These are phyloP conservation scores for Heterohyrax brucei DNA, from an alignment of 2,797 vertebrate genomes.

Conservation along the genomic window DNA sequence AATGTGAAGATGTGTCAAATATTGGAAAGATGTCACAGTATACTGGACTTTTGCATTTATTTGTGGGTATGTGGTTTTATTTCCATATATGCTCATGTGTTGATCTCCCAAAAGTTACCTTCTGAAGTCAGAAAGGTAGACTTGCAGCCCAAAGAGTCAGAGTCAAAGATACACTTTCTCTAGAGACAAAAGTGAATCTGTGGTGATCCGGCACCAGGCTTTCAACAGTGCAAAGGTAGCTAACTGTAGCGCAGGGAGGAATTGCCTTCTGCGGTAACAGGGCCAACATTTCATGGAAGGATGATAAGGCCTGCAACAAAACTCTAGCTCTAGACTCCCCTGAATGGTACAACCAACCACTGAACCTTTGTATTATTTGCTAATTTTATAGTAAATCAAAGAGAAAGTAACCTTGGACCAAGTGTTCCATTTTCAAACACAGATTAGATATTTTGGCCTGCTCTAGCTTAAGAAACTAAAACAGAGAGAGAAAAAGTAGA, in stretches of 20 bases:
- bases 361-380: background rate
- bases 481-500: background rate
- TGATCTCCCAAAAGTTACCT: background rate
- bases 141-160: too few relatives aligned
- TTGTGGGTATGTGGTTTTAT: background rate
- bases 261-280: background rate
- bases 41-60: background rate
- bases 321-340: background rate
- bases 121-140: background rate
- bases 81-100: background rate
- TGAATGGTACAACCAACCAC: background rate
- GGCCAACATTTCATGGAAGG: background rate
- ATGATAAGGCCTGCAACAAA: background rate
- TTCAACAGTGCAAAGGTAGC: too few relatives aligned
- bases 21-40: background rate
- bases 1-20: background rate
- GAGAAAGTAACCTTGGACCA: background rate
- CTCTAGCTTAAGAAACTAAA: background rate
- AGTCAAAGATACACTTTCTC: background rate
- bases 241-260: background rate
- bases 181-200: background rate
- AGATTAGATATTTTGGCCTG: background rate
- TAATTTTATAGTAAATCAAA: background rate
- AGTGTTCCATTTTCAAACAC: slow-evolving; percentile 39
- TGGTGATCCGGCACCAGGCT: background rate